Conservation (phyloP, 2,797 vertebrate species). For the Zalophus californianus region DNA sequence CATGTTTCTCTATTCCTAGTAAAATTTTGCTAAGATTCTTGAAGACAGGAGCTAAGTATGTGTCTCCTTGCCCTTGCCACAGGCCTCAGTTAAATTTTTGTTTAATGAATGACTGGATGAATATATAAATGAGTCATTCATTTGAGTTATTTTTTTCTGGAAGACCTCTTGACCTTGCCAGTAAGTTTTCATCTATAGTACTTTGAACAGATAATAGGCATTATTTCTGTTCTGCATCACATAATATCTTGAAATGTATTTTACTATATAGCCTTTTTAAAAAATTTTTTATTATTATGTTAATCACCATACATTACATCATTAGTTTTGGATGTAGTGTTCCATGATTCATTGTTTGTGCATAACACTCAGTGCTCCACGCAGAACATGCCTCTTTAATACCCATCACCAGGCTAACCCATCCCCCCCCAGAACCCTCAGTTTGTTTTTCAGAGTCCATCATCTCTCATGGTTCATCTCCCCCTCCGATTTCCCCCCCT, state of each 20-base stretch:
- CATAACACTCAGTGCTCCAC: no score
- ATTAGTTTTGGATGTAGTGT: no score
- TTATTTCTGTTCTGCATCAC: background rate
- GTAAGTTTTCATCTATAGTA: background rate
- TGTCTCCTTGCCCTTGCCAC: background rate
- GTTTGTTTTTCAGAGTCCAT: no score
- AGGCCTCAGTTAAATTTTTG: background rate
- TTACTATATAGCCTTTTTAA: background rate
- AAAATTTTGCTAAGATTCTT: slow-evolving; percentile 13
- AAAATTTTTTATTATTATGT: no score
- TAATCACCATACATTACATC: no score
- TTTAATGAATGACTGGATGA: background rate
- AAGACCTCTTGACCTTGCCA: background rate
- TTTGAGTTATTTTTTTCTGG: background rate
- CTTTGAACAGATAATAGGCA: background rate
- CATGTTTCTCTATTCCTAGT: background rate
- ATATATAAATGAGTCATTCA: background rate
- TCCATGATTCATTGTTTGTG: no score
- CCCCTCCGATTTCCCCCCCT: no score
- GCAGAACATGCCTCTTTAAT: no score
- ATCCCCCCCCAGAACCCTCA: no score
- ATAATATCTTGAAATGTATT: background rate
- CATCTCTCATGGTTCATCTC: no score
- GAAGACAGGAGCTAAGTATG: background rate
- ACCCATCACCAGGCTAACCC: no score